Evolutionary conservation across 2,888 invertebrate genomes (phyloP), one percentile per base, ranked within the genome.

Genomic region (Caenorhabditis sinica): DNA sequence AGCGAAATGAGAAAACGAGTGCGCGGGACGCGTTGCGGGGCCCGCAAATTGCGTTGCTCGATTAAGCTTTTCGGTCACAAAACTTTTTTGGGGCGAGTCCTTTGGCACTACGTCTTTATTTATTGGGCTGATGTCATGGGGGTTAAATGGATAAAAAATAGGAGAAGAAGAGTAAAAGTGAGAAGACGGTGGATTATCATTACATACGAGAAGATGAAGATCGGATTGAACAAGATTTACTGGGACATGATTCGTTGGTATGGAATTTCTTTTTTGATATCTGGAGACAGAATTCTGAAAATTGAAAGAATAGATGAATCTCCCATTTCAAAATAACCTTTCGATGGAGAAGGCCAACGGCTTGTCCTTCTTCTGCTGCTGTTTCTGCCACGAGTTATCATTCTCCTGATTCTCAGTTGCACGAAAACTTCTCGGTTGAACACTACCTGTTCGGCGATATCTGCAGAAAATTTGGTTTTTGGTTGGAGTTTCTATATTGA

Each of bases 401-500:
- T 61, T 69, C n/a, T 86, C 83, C 23, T 77, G 80, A 33, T 83
- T 82, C 43, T 86, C 83, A 11, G 68, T 36, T 30, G 63, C 65
- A 30, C 81, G 65, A 66, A 73, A 82, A 23, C 89, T 87, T 49
- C 91, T 88, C 9, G 91, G 91, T 51, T 87, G 86, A 83, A 91
- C 90, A 51, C 88, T 88, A 40, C 91, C 91, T 2, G 91, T 91
- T 3, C 90, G 87, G 11, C 91, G 90, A 82, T 90, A 91, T 69
- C 90, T 88, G 25, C 13, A 40, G 13, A 6, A 40, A 4, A 6
- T 33, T 33, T 33, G 33, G 8, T 33, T 33, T 33, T 33, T 33
- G 33, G 33, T 33, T 33, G 40, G 6, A 2, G 40, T 33, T 30
- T 68, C 36, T 69, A 43, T 60, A 53, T 74, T 60, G 25, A 53